Base-by-base conservation (phyloP, 1,140 invertebrate species). In the Papilio helenus region DNA sequence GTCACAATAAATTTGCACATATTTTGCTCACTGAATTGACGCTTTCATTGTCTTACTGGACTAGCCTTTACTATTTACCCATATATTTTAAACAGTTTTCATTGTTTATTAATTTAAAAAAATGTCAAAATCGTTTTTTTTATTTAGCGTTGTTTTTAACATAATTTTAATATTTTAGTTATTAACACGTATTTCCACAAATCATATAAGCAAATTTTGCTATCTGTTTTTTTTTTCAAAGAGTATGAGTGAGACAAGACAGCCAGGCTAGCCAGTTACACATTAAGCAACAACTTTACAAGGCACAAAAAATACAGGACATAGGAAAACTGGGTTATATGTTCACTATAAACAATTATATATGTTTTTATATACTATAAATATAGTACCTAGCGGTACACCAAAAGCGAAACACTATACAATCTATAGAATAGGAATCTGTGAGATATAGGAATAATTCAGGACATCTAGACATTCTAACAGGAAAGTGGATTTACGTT, bases 221-320 rank as follows among this genome's bases (percentile, higher is more conserved):
- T 10, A 55, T 55, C 5, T 55, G n/a, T 55, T 55, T 20, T 55
- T 55, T 55, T 20, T 55, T 8, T 55, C n/a, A 55, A 55, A 55
- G n/a, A 20, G n/a, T 7, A 55, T 55, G n/a, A 20, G 3, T n/a
- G 18, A 20, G 51, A 20, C 51, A 55, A 55, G 44, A 74, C 4
- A 77, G 77, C 80, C 79, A 74, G 78, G 79, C 79, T 79, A 77
- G 73, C 42, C 76, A 23, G 44, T 61, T 86, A 82, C 84, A 81
- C 81, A 88, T 83, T 83, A 81, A 82, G 88, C 86, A 84, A 42
- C 76, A 77, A 77, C 39, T 82, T 89, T 80, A 90, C 87, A 94
- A 93, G 92, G 92, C 92, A 94, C 92, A 92, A 93, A 90, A 90
- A 93, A 93, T 85, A 87, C 79, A 88, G 87, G 85, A 84, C 84